phyloP scores from a whole-genome alignment of 2,113 vertebrate genomes.

The Thalassarche chlororhynchos region DNA sequence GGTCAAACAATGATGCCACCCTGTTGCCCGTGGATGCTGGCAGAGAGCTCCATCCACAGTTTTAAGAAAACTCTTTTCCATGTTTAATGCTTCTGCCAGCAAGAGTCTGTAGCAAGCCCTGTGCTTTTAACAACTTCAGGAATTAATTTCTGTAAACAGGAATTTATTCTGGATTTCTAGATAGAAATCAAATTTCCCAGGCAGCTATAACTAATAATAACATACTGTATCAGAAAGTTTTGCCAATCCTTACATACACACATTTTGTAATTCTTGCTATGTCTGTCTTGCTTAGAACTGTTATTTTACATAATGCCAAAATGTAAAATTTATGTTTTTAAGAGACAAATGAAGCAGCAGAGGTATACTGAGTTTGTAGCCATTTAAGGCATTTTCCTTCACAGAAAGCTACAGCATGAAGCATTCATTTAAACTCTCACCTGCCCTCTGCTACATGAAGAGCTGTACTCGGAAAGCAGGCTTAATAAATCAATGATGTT shows the following conservation, averaged over 20 bases:
- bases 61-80: not conserved
- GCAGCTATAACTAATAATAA: not conserved
- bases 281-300: not conserved
- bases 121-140: not conserved
- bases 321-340: slow-evolving; percentile 25
- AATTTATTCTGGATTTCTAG: not conserved
- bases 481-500: not conserved
- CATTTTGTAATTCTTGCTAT: not conserved
- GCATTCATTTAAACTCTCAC: not conserved
- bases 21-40: not conserved
- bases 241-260: not conserved
- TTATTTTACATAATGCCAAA: slow-evolving; percentile 28
- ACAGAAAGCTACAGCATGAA: not conserved
- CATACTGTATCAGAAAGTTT: not conserved
- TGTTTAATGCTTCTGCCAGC: not conserved
- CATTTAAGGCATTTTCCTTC: slow-evolving; percentile 44
- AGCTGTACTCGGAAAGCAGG: not conserved
- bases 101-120: rapidly evolving
- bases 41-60: not conserved
- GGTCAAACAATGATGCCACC: not conserved
- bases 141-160: not conserved
- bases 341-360: slow-evolving; percentile 16
- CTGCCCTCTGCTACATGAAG: not conserved
- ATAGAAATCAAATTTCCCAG: not conserved
- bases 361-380: not conserved